A percentile compares a stretch with the other conserved stretches of the same genome.
Evolutionary conservation across 2,113 vertebrate species (phyloP).

Genomic region (Silurus meridionalis): DNA sequence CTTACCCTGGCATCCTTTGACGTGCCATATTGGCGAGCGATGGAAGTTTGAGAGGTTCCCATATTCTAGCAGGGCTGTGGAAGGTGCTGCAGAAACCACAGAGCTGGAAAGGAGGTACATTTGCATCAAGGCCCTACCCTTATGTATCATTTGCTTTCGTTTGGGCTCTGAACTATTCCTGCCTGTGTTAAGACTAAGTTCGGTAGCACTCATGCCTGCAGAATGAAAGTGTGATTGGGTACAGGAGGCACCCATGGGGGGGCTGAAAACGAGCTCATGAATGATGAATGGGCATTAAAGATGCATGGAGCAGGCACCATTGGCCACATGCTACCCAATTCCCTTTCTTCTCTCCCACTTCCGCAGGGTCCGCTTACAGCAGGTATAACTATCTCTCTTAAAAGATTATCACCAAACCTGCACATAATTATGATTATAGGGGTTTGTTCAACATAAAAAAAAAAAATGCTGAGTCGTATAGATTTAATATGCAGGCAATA

Average conservation of each 20-base stretch:
- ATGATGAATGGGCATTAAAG: conserved; percentile 71
- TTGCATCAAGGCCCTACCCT: conserved; percentile 35
- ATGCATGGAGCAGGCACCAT: conserved; percentile 61
- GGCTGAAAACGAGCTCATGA: conserved; percentile 58
- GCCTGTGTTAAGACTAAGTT: conserved; percentile 35
- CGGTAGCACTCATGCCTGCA: conserved; percentile 58
- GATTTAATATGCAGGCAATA: neutral
- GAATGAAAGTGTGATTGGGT: neutral
- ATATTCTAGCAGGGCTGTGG: conserved; percentile 4
- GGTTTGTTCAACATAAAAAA: neutral
- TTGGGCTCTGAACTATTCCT: conserved; percentile 50
- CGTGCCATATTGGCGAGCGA: conserved; percentile 50
- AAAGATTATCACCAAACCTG: neutral
- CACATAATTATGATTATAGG: neutral
- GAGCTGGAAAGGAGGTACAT: conserved; percentile 54
- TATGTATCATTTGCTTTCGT: conserved; percentile 46
- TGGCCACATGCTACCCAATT: conserved; percentile 56
- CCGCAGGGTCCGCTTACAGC: conserved; percentile 62
- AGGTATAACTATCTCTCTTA: too few species aligned
- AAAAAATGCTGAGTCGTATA: neutral
- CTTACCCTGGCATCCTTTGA: conserved; percentile 61
- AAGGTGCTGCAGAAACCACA: conserved; percentile 28
- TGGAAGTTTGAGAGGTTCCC: conserved; percentile 62
- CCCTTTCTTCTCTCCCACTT: conserved; percentile 45
- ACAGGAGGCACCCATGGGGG: neutral